Conservation (phyloP, 2,113 vertebrate genomes). For the Psephotus haematonotus region DNA sequence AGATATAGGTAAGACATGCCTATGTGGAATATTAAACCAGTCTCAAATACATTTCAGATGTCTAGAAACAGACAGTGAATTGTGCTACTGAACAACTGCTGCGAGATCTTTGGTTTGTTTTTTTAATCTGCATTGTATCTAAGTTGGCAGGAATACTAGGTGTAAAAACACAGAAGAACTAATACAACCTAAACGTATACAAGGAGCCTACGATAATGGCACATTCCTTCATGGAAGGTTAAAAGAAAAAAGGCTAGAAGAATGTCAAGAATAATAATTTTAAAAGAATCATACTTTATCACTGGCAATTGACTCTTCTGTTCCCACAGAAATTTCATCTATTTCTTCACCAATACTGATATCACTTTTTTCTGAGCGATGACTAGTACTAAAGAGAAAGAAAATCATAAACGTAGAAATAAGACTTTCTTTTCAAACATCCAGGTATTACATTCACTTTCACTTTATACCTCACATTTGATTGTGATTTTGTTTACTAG, state of each 20-base stretch:
- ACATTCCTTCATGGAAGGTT: neutral
- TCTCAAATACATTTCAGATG: neutral
- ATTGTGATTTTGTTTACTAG: neutral
- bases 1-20: neutral
- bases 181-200: neutral
- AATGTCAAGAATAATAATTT: neutral
- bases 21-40: neutral
- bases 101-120: neutral
- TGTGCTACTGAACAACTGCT: neutral
- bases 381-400: constrained; percentile 74
- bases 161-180: neutral
- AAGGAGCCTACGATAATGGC: neutral
- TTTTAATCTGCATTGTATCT: neutral
- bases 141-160: neutral
- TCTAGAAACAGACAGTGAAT: neutral
- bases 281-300: constrained; percentile 78
- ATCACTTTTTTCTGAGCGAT: constrained; percentile 89
- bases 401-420: neutral
- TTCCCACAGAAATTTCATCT: constrained; percentile 87
- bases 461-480: neutral
- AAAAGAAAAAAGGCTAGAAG: neutral
- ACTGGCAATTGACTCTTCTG: constrained; percentile 79
- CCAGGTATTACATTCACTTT: neutral
- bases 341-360: constrained; percentile 92
- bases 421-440: neutral